Base-by-base conservation (phyloP, 2,888 invertebrate genomes). In the Drosophila kanekoi region DNA sequence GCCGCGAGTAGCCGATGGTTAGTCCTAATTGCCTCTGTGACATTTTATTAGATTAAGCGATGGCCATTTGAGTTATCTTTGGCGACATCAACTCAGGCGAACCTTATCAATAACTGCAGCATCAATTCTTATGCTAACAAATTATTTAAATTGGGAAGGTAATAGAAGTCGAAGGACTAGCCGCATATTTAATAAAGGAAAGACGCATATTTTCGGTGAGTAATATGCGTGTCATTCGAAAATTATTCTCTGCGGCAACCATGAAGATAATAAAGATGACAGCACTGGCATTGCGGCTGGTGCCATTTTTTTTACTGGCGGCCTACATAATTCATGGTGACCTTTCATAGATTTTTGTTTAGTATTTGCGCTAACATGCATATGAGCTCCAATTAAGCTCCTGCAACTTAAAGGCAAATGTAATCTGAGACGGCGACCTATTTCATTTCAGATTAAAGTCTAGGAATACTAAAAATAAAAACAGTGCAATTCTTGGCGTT, bases 401-500 rank as follows among this genome's bases (percentile, higher is more conserved):
- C 14, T 11, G 18, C 47, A 44, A 57, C 35, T 60, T 16, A 57
- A 52, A 49, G 44, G 23, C 56, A 44, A 43, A 54, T 60, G 51
- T 65, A 52, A 48, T 35, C 18, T 44, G 41, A 43, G 56, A 58
- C 47, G 49, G 32, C 62, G 53, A 73, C 73, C 63, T 73, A 81
- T 81, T 84, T 81, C 63, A 77, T 79, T 81, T 72, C 81, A 73
- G 69, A 79, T 81, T 63, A 40, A 67, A 60, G 43, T 53, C 57
- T 57, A 32, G 64, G 67, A 63, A 68, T 71, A 54, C 66, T 72
- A 61, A 57, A 62, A 68, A 38, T 32, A 14, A 60, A 49, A 59
- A 64, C 67, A 53, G 35, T 13, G 20, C 49, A 54, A 49, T 44
- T 32, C 51, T 41, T 16, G 40, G 10, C 8, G 28, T 37, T 23